Evolutionary conservation across 2,797 vertebrate genomes (phyloP).

Genomic region (Gallirallus australis): DNA sequence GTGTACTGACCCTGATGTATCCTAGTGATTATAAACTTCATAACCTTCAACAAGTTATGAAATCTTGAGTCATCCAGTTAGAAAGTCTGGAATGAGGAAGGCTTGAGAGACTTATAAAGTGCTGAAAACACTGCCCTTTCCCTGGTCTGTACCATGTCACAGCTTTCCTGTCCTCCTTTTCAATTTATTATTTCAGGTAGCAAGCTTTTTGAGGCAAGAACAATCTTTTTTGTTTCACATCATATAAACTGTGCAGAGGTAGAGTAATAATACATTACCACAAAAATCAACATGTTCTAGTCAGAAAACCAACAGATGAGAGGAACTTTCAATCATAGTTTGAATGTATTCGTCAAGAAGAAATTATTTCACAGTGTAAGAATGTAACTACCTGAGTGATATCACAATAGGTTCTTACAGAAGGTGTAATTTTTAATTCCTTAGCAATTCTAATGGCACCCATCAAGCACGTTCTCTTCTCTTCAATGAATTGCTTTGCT

Average conservation of each 20-base stretch:
- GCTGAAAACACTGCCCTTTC: neutral
- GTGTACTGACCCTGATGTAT: neutral
- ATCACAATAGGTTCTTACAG: slow-evolving; percentile 54
- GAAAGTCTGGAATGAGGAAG: neutral
- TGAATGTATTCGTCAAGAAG: neutral
- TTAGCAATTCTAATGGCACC: slow-evolving; percentile 71
- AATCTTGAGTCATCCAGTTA: neutral
- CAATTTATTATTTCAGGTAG: neutral
- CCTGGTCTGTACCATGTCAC: neutral
- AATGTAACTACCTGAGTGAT: slow-evolving; percentile 69
- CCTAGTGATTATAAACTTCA: neutral
- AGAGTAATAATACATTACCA: neutral
- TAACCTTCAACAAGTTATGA: neutral
- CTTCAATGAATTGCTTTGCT: slow-evolving; percentile 69
- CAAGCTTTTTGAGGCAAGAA: neutral
- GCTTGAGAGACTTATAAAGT: neutral
- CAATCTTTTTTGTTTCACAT: neutral
- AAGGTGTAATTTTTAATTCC: slow-evolving; percentile 62
- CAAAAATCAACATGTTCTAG: neutral
- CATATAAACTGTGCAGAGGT: neutral
- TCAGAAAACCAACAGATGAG: neutral
- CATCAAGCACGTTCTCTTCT: slow-evolving; percentile 70
- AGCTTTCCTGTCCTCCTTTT: neutral
- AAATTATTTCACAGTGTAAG: neutral
- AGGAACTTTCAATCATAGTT: neutral